These are phyloP conservation scores for Zeuzera pyrina DNA, from an alignment of 2,888 invertebrate genomes.

Conservation along the genomic window DNA sequence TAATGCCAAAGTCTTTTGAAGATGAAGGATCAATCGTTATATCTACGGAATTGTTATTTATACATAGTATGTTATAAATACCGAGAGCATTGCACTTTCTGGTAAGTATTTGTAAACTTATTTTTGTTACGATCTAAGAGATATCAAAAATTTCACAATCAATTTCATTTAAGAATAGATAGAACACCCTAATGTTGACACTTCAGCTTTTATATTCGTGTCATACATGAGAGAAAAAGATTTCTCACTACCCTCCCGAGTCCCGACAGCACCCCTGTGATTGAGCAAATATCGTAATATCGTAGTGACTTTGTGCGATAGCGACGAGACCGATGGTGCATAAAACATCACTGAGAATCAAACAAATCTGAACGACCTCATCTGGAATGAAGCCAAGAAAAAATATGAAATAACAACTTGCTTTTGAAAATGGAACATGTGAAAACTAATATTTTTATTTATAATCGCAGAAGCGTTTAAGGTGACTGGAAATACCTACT, in stretches of 20 bases:
- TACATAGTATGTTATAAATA: no score
- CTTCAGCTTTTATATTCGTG: slow-evolving; percentile 43
- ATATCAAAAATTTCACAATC: slow-evolving; percentile 26
- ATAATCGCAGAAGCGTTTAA: no score
- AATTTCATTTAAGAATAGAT: slow-evolving; percentile 28
- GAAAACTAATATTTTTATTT: no score
- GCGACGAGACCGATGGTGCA: slow-evolving; percentile 48
- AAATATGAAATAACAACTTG: neutral
- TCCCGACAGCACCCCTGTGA: slow-evolving; percentile 24
- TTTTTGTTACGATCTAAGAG: neutral
- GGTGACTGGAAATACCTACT: no score
- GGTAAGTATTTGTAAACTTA: neutral
- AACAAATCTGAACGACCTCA: slow-evolving; percentile 28
- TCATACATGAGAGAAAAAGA: slow-evolving; percentile 22
- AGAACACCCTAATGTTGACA: slow-evolving; percentile 28
- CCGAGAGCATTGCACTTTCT: no score
- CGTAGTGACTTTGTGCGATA: slow-evolving; percentile 26
- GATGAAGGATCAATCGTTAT: no score
- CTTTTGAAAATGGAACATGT: neutral
- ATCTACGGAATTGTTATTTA: no score
- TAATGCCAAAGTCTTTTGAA: neutral
- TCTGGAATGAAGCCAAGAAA: slow-evolving; percentile 12
- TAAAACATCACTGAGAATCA: slow-evolving; percentile 43
- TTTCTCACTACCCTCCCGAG: slow-evolving; percentile 19
- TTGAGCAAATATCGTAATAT: slow-evolving; percentile 55